phyloP scores from a whole-genome alignment of 2,888 invertebrate genomes.

The Griposia aprilina region DNA sequence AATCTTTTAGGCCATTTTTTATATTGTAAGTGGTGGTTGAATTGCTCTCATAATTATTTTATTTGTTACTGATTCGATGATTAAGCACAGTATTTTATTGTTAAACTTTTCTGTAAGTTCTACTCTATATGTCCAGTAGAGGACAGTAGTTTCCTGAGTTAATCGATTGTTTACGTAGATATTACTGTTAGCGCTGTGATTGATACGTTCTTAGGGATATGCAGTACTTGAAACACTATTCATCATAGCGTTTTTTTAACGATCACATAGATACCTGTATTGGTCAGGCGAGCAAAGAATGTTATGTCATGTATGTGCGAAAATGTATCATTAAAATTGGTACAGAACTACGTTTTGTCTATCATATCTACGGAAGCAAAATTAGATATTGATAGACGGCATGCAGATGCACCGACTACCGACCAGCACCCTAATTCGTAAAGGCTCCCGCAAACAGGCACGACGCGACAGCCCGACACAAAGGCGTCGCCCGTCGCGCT shows the following conservation, averaged over 20 bases:
- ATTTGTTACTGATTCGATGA: not conserved
- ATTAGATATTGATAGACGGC: not conserved
- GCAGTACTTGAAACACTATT: not conserved
- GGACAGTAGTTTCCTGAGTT: too few relatives aligned
- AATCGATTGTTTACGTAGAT: not conserved
- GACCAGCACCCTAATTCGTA: not conserved
- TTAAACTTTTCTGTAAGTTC: not conserved
- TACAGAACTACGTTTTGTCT: too few relatives aligned
- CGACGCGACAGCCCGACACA: too few relatives aligned
- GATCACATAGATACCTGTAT: not conserved
- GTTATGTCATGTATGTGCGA: not conserved
- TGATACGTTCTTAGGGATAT: not conserved
- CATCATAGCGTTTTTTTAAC: not conserved
- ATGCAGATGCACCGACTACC: constrained; percentile 28
- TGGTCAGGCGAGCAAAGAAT: not conserved
- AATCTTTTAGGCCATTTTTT: constrained; percentile 3
- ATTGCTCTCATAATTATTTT: not conserved
- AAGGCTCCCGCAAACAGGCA: too few relatives aligned
- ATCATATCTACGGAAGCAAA: too few relatives aligned
- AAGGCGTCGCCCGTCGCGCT: too few relatives aligned
- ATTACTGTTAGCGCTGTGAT: not conserved
- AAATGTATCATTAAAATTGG: not conserved
- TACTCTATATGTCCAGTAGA: not conserved
- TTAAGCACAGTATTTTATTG: not conserved
- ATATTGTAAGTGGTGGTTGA: not conserved